Percentiles rank a stretch among this genome's conserved stretches.
These are phyloP conservation scores for Salvelinus sp. DNA, from an alignment of 2,113 vertebrate genomes.

Conservation along the genomic window DNA sequence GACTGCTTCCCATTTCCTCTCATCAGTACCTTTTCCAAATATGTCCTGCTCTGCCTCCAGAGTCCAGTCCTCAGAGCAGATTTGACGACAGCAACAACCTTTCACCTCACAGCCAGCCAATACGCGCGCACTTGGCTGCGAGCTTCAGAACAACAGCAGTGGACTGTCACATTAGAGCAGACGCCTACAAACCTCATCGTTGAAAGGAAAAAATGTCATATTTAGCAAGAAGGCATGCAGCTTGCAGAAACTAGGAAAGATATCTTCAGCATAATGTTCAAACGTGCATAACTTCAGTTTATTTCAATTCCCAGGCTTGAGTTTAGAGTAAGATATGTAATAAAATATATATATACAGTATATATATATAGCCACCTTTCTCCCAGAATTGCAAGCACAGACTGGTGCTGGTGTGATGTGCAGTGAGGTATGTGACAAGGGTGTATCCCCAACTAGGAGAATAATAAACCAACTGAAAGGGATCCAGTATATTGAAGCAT, in stretches of 20 bases:
- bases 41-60: neutral
- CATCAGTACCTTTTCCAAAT: neutral
- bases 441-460: slow-evolving; percentile 2
- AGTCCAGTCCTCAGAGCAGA: neutral
- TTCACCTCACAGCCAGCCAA: slow-evolving; percentile 30
- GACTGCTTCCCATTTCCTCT: neutral
- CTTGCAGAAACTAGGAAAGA: too few relatives aligned
- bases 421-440: neutral
- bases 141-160: too few relatives aligned
- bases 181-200: too few relatives aligned
- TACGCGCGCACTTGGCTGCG: neutral
- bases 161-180: too few relatives aligned
- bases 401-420: neutral
- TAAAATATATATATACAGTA: too few relatives aligned
- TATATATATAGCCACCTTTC: neutral
- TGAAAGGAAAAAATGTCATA: too few relatives aligned
- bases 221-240: too few relatives aligned
- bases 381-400: neutral
- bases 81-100: slow-evolving; percentile 9
- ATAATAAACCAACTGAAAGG: neutral
- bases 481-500: neutral
- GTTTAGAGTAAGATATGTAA: too few relatives aligned
- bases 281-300: too few relatives aligned
- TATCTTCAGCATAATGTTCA: too few relatives aligned
- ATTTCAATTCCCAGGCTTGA: too few relatives aligned